Evolutionary conservation across 2,797 vertebrate species (phyloP), one percentile per base, ranked within the genome.

Genomic region (Hozukius guyotensis): DNA sequence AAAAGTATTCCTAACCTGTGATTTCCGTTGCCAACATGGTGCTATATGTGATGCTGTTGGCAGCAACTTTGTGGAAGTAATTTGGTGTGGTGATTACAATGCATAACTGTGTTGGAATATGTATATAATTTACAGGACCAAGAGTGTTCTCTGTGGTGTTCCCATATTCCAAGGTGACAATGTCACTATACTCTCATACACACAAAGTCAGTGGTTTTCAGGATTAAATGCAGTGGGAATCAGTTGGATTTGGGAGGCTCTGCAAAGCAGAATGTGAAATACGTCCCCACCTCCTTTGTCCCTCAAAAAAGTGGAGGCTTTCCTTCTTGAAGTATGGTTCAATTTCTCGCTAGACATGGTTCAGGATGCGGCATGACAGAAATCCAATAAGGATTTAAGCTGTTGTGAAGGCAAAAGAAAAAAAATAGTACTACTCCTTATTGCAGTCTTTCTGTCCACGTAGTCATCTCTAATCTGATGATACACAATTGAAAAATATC

Each of bases 51-150:
- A 38, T 46, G 70, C 49, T 73, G 68, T 52, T 76, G 60, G 81
- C 81, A 82, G 64, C 61, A 34, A 42, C 66, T 65, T n/a, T 78
- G 77, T 70, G 67, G 62, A 53, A 77, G 69, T 80, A 24, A 60
- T 73, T 73, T 53, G n/a, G 53, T 36, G 34, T 14, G 22, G 27
- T 56, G 75, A 74, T 63, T 77, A 68, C 62, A 55, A 61, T 61
- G 76, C 63, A 8, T 27, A 66, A 16, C 66, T 42, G 29, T 63
- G 64, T 65, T 20, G 13, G 61, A 72, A 66, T 56, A 64, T 75
- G 24, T 34, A 12, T 27, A n/a, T 69, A 55, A 75, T 84, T 76
- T 57, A 68, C 55, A 42, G 31, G 56, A 77, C 55, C 60, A 67
- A 20, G 62, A 36, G 32, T 46, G 72, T 78, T 60, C 11, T 78